Conservation (phyloP, 2,888 invertebrate species). For the Pemphredon lugubris region DNA sequence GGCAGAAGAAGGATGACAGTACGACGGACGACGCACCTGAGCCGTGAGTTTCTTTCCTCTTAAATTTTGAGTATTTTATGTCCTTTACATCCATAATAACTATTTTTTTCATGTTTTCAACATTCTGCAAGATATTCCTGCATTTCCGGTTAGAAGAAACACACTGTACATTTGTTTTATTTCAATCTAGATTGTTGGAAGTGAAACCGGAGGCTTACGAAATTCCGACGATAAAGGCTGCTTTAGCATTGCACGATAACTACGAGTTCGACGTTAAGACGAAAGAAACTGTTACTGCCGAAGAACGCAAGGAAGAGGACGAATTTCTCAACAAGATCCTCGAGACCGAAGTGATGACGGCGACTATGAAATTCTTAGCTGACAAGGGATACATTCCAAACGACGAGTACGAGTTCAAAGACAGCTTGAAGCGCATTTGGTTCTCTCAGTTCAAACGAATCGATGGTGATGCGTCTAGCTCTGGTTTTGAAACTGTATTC, state of each 20-base stretch:
- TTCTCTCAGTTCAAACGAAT: conserved; percentile 92
- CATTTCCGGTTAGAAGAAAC: not conserved
- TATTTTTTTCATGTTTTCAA: not conserved
- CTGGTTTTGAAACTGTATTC: conserved; percentile 96
- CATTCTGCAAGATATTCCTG: not conserved
- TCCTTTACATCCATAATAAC: not conserved
- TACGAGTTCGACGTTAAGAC: conserved; percentile 88
- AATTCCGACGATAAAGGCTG: conserved; percentile 88
- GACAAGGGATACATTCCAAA: conserved; percentile 82
- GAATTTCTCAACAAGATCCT: conserved; percentile 90
- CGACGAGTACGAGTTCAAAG: conserved; percentile 84
- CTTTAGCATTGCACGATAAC: conserved; percentile 89
- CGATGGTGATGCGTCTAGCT: conserved; percentile 90
- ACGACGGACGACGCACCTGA: conserved; percentile 87
- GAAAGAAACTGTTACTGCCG: conserved; percentile 88
- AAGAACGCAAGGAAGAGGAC: conserved; percentile 90
- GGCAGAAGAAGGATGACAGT: conserved; percentile 88
- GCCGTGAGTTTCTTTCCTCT: conserved; percentile 84
- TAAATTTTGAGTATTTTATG: not conserved
- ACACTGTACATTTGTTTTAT: not conserved
- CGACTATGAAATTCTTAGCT: conserved; percentile 86
- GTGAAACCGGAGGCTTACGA: conserved; percentile 85
- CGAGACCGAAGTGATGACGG: conserved; percentile 88
- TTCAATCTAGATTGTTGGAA: conserved; percentile 88
- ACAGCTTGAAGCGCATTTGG: conserved; percentile 88